These are phyloP conservation scores for Oreochromis niloticus DNA, from an alignment of 2,113 vertebrate genomes.

Conservation along the genomic window DNA sequence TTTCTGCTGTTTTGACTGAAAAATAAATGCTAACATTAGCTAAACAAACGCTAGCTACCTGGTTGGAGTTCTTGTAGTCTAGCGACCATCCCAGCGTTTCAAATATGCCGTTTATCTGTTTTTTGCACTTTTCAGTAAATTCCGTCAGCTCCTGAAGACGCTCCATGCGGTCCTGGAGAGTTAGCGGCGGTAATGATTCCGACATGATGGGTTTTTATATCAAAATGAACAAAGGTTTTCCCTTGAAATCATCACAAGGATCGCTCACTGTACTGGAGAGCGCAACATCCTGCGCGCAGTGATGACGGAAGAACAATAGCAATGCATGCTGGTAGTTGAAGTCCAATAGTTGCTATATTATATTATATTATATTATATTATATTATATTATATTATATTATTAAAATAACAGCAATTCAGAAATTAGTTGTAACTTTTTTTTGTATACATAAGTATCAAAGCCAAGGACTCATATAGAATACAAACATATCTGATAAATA, in stretches of 20 bases:
- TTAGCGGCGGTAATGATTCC: neutral
- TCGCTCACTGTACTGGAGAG: fast-evolving
- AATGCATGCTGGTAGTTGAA: slow-evolving; percentile 32
- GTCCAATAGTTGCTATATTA: neutral
- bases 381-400: neutral
- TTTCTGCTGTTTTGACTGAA: neutral
- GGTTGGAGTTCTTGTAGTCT: neutral
- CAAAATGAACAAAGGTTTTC: neutral
- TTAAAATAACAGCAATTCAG: neutral
- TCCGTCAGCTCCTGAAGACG: slow-evolving; percentile 58
- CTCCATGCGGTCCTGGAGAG: slow-evolving; percentile 26
- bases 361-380: neutral
- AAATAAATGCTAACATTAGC: neutral
- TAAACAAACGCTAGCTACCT: neutral
- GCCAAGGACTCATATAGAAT: neutral
- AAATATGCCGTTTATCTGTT: slow-evolving; percentile 55
- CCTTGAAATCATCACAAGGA: neutral
- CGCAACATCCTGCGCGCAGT: neutral
- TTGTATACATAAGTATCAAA: neutral
- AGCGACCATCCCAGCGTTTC: slow-evolving; percentile 62
- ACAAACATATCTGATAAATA: neutral
- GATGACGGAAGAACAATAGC: neutral
- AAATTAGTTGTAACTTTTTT: neutral
- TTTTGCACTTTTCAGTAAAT: slow-evolving; percentile 63
- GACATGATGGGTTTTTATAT: neutral